Conservation (phyloP, 2,797 vertebrate genomes). For the Apogon talboti region DNA sequence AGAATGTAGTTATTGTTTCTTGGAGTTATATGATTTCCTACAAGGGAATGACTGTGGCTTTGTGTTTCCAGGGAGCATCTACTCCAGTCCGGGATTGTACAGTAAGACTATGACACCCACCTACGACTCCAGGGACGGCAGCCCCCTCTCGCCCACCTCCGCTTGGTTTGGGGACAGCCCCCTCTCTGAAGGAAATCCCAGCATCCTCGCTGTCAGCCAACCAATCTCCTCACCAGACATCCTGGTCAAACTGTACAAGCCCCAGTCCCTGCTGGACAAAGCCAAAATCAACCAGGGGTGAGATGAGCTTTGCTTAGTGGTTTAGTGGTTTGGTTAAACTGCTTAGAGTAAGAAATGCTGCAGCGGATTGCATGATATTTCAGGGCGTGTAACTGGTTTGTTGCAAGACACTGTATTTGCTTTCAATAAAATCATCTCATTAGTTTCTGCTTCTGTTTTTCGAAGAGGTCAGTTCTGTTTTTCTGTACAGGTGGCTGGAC, state of each 20-base stretch:
- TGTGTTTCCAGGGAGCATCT: conserved; percentile 92
- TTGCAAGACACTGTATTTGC: not conserved
- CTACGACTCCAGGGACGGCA: conserved; percentile 97
- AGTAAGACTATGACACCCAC: conserved; percentile 99
- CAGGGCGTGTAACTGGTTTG: not conserved
- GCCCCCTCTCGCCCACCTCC: conserved; percentile 95
- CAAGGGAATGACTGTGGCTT: conserved; percentile 34
- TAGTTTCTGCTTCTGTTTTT: not conserved
- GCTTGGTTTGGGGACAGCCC: conserved; percentile 99
- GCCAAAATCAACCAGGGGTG: conserved; percentile 99
- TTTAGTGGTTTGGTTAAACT: conserved; percentile 33
- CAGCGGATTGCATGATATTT: conserved; percentile 11
- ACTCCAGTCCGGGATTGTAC: conserved; percentile 98
- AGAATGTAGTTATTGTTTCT: conserved; percentile 1
- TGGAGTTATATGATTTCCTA: not conserved
- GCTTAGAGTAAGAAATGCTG: conserved; percentile 5
- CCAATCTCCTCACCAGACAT: conserved; percentile 95
- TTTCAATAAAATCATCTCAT: not conserved
- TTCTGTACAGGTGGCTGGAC: conserved; percentile 91
- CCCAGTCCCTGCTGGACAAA: conserved; percentile 96
- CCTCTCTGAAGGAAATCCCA: conserved; percentile 97
- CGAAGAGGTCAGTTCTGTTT: not conserved
- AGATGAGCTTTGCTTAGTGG: conserved; percentile 65
- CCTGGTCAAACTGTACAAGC: conserved; percentile 97
- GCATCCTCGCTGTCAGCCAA: conserved; percentile 97